Conservation (phyloP, 2,113 vertebrate genomes). For the Anguilla rostrata region DNA sequence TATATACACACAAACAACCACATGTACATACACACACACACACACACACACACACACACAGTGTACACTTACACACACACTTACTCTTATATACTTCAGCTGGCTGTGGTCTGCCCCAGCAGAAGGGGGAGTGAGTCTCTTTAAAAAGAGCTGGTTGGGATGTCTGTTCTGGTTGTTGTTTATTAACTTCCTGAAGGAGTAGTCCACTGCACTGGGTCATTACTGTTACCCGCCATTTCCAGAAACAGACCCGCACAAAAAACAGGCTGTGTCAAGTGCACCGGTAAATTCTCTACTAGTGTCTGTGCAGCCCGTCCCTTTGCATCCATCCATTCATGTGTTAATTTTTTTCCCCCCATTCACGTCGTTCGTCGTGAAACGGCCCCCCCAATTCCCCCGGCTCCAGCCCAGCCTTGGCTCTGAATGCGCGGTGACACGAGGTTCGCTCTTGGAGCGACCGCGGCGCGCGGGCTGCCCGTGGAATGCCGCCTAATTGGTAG, state of each 20-base stretch:
- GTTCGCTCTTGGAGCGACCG: conserved; percentile 13
- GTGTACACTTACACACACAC: too few species aligned
- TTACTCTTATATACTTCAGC: too few species aligned
- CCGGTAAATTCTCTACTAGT: background rate
- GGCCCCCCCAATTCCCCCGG: background rate
- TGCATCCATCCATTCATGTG: conserved; percentile 47
- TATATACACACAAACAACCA: too few species aligned
- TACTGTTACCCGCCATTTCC: background rate
- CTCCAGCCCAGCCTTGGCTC: conserved; percentile 15
- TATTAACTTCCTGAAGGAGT: background rate
- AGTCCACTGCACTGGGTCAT: background rate
- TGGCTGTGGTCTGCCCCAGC: too few species aligned
- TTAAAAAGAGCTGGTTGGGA: background rate
- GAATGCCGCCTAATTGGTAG: conserved; percentile 14
- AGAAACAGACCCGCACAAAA: background rate
- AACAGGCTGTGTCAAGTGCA: background rate
- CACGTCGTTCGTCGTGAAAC: background rate
- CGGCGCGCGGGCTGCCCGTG: background rate
- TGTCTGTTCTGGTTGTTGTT: conserved; percentile 4
- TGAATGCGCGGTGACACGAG: conserved; percentile 25
- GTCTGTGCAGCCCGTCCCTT: conserved; percentile 45
- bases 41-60: too few species aligned
- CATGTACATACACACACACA: too few species aligned
- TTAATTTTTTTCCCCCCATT: conserved; percentile 40
- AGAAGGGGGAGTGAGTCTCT: background rate